A percentile compares a stretch with the other conserved stretches of the same genome.
Evolutionary conservation across 2,113 vertebrate species (phyloP).

Genomic region (Leptodactylus fuscus): DNA sequence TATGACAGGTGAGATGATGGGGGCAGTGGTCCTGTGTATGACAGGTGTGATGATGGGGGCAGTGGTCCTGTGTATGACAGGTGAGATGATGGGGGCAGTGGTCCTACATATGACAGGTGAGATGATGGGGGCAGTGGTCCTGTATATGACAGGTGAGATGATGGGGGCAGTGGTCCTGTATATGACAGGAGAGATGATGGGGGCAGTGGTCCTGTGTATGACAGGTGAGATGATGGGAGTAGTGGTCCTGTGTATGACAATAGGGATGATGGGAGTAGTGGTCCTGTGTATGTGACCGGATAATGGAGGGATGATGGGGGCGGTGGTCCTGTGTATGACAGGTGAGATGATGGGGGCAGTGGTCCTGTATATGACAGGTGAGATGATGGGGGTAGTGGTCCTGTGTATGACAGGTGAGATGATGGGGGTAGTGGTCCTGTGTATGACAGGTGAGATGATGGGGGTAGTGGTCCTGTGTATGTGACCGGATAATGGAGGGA

Average conservation of each 20-base stretch:
- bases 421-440: background rate
- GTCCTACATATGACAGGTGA: too few relatives aligned
- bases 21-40: background rate
- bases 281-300: background rate
- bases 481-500: too few relatives aligned
- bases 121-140: background rate
- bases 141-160: background rate
- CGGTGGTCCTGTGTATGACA: background rate
- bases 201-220: background rate
- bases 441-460: background rate
- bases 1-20: background rate
- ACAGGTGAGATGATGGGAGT: background rate
- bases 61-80: background rate
- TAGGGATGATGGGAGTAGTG: background rate
- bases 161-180: background rate
- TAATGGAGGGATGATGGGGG: background rate
- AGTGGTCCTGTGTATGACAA: background rate
- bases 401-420: too few relatives aligned
- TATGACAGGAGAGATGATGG: background rate
- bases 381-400: too few relatives aligned
- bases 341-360: background rate
- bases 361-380: background rate
- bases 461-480: background rate
- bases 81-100: background rate
- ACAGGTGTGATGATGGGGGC: background rate